These are phyloP conservation scores for Drosophila arawakana DNA, from an alignment of 1,140 invertebrate genomes.

Conservation along the genomic window DNA sequence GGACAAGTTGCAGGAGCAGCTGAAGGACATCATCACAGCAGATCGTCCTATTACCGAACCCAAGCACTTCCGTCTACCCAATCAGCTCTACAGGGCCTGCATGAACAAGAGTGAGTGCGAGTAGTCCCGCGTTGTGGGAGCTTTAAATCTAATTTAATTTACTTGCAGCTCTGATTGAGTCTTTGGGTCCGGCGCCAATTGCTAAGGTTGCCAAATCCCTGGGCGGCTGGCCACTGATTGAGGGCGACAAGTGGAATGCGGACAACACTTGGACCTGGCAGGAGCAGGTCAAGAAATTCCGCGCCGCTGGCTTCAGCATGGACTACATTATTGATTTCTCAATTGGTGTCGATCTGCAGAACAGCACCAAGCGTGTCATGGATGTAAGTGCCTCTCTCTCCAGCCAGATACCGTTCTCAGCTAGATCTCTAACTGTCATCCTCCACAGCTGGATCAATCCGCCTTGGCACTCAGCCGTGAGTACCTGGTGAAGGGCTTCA, in stretches of 20 bases:
- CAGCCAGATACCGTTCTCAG: not conserved
- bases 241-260: conserved; percentile 90
- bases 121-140: not conserved
- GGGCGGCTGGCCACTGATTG: conserved; percentile 96
- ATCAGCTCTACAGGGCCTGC: conserved; percentile 92
- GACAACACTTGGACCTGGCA: conserved; percentile 91
- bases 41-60: conserved; percentile 88
- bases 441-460: conserved; percentile 94
- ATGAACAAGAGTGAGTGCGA: conserved; percentile 94
- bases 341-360: conserved; percentile 95
- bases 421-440: not conserved
- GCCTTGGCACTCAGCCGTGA: conserved; percentile 94
- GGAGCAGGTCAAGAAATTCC: conserved; percentile 92
- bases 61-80: conserved; percentile 90
- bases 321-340: conserved; percentile 97
- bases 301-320: conserved; percentile 92
- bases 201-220: conserved; percentile 89
- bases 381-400: conserved; percentile 88
- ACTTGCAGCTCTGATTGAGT: conserved; percentile 89
- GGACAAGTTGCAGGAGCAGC: conserved; percentile 92
- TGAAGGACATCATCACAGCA: conserved; percentile 90
- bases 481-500: conserved; percentile 93
- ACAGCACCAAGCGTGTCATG: conserved; percentile 93
- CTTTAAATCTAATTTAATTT: conserved; percentile 19
- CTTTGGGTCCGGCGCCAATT: conserved; percentile 89